Conservation (phyloP, 2,888 invertebrate genomes). For the Xestia c-nigrum region DNA sequence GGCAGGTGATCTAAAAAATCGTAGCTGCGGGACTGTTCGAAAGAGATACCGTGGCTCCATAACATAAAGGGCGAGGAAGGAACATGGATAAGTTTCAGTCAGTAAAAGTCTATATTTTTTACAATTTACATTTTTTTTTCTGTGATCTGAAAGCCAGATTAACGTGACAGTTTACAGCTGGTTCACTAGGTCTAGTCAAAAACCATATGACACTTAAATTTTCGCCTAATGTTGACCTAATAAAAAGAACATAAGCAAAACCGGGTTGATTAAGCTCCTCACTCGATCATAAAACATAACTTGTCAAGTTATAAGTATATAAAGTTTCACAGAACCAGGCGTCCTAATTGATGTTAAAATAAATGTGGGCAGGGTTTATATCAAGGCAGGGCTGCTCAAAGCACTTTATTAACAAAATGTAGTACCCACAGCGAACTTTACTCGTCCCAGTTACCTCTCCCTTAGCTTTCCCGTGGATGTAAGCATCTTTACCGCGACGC, state of each 20-base stretch:
- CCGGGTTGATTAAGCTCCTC: background rate
- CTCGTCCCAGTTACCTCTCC: slow-evolving; percentile 14
- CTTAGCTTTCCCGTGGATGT: slow-evolving; percentile 26
- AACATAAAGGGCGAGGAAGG: too few relatives aligned
- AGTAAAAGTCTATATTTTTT: too few relatives aligned
- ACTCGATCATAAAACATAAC: slow-evolving; percentile 28
- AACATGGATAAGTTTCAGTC: too few relatives aligned
- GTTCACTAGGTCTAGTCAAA: background rate
- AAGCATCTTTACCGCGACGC: slow-evolving; percentile 49
- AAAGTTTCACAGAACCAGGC: slow-evolving; percentile 25
- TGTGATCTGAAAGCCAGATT: background rate
- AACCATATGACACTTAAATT: background rate
- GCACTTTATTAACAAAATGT: slow-evolving; percentile 50
- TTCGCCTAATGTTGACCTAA: background rate
- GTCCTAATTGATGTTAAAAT: slow-evolving; percentile 51
- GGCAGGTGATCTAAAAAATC: too few relatives aligned
- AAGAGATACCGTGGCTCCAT: too few relatives aligned
- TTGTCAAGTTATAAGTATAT: slow-evolving; percentile 10
- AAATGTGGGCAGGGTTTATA: slow-evolving; percentile 43
- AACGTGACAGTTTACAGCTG: background rate
- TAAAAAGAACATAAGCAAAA: background rate
- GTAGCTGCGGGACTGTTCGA: too few relatives aligned
- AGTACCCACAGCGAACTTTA: slow-evolving; percentile 36
- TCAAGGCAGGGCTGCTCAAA: slow-evolving; percentile 36
- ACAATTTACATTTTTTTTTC: too few relatives aligned